A percentile compares a stretch with the other conserved stretches of the same genome.
phyloP scores from a whole-genome alignment of 2,888 invertebrate genomes.

The Ormyrus nitidulus region DNA sequence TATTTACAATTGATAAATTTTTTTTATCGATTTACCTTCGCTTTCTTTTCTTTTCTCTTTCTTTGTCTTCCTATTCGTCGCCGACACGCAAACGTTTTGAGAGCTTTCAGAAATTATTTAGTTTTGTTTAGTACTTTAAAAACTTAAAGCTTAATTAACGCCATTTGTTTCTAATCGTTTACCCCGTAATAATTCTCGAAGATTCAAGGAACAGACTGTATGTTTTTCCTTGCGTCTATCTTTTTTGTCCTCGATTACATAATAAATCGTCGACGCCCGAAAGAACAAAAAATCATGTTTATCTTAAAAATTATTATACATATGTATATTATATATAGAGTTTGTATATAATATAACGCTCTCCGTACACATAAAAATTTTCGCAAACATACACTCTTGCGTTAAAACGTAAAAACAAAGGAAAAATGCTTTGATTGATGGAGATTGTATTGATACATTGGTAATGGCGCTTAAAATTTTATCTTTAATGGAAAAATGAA shows the following conservation, averaged over 20 bases:
- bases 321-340: constrained; percentile 43
- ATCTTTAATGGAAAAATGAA: too few relatives aligned
- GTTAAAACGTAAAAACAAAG: constrained; percentile 55
- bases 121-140: constrained; percentile 50
- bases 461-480: constrained; percentile 38
- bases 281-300: constrained; percentile 47
- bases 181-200: constrained; percentile 28
- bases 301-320: constrained; percentile 55
- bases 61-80: constrained; percentile 29
- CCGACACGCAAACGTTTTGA: constrained; percentile 54
- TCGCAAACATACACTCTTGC: constrained; percentile 53
- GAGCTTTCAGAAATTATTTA: constrained; percentile 35
- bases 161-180: constrained; percentile 18
- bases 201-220: constrained; percentile 45
- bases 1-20: constrained; percentile 52
- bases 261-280: constrained; percentile 30
- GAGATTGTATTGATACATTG: constrained; percentile 44
- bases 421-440: constrained; percentile 56
- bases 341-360: constrained; percentile 54
- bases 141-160: constrained; percentile 47
- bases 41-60: not conserved
- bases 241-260: not conserved
- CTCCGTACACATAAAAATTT: constrained; percentile 52
- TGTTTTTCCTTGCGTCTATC: constrained; percentile 25
- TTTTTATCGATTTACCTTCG: not conserved